A percentile compares a stretch with the other conserved stretches of the same genome.
Evolutionary conservation across 2,888 invertebrate species (phyloP).

Genomic region (Drosophila barbarae): DNA sequence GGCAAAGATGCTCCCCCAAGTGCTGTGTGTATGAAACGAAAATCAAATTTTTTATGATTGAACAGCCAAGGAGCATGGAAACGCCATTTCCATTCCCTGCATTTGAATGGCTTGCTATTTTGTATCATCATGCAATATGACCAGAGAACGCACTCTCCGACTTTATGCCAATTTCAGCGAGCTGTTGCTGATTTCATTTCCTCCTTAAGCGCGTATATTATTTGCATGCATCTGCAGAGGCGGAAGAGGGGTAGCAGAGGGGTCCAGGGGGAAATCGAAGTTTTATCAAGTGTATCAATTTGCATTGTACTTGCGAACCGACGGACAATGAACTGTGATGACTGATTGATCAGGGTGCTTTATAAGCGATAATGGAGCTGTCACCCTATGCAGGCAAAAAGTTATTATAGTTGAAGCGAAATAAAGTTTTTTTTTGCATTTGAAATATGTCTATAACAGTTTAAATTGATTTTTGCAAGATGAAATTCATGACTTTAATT

Average conservation of each 20-base stretch:
- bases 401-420: not conserved
- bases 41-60: slow-evolving; percentile 74
- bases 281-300: slow-evolving; percentile 71
- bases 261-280: slow-evolving; percentile 63
- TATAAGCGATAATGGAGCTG: slow-evolving; percentile 27
- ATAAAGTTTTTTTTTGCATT: not conserved
- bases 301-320: slow-evolving; percentile 30
- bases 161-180: slow-evolving; percentile 66
- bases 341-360: slow-evolving; percentile 35
- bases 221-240: slow-evolving; percentile 56
- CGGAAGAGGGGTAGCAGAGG: slow-evolving; percentile 24
- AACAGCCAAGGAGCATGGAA: slow-evolving; percentile 68
- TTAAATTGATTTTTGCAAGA: not conserved
- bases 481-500: not conserved
- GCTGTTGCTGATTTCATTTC: slow-evolving; percentile 67
- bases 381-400: slow-evolving; percentile 4
- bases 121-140: slow-evolving; percentile 68
- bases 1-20: slow-evolving; percentile 43
- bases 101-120: slow-evolving; percentile 61
- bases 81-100: slow-evolving; percentile 39
- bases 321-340: slow-evolving; percentile 44
- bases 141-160: slow-evolving; percentile 57
- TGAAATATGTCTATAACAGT: not conserved
- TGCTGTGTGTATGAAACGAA: slow-evolving; percentile 47
- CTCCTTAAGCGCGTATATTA: slow-evolving; percentile 66